Percentiles rank a stretch among this genome's conserved stretches.
Evolutionary conservation across 2,113 vertebrate genomes (phyloP).

Genomic region (Ochotona princeps): DNA sequence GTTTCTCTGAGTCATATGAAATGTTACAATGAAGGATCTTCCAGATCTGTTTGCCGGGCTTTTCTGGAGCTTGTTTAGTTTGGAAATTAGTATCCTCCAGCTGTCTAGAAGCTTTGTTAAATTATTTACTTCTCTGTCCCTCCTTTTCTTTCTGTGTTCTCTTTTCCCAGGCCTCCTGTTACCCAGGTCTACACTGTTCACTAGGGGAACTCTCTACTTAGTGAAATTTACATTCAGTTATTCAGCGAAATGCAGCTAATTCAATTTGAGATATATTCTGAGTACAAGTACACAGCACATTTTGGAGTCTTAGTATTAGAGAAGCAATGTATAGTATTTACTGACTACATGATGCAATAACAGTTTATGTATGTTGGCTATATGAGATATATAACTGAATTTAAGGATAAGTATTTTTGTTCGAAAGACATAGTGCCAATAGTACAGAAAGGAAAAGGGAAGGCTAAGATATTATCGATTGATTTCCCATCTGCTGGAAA

Average conservation of each 20-base stretch:
- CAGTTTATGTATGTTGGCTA: neutral
- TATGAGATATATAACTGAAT: neutral
- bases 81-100: constrained; percentile 16
- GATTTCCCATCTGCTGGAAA: no score
- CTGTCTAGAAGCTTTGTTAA: neutral
- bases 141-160: neutral
- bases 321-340: neutral
- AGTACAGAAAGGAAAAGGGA: no score
- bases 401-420: neutral
- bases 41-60: neutral
- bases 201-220: neutral
- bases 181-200: neutral
- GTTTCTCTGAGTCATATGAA: constrained; percentile 31
- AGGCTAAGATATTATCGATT: no score
- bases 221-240: neutral
- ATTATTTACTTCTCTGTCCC: constrained; percentile 12
- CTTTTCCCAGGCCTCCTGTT: neutral
- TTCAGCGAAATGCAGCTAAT: neutral
- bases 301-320: neutral
- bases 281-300: neutral
- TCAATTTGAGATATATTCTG: neutral
- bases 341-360: neutral
- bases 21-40: constrained; percentile 22
- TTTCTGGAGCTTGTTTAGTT: neutral
- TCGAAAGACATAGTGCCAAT: no score